Evolutionary conservation across 2,797 vertebrate genomes (phyloP), one percentile per base, ranked within the genome.

Genomic region (Esox masquinongy): DNA sequence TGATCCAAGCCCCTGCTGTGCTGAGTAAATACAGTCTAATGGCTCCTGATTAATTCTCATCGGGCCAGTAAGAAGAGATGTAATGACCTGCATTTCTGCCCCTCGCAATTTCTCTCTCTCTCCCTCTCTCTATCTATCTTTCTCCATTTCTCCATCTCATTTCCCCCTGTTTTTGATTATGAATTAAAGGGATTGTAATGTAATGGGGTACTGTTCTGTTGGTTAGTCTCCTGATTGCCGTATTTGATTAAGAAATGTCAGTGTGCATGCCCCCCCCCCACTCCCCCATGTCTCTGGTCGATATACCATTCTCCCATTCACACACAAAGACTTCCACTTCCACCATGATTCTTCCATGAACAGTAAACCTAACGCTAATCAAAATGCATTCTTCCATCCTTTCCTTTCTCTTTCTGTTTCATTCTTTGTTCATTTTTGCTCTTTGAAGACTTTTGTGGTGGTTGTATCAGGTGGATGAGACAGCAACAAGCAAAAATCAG

Each of bases 11-110:
- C 88, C 92, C 90, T 86, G 94, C 93, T 91, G 92, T 88, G 94
- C 94, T 94, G 90, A 97, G 96, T 98, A 99, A 99, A 96, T 97
- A 96, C 95, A 95, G 87, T 94, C 95, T 98, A 99, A 99, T 98
- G 96, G 96, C 96, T 95, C 96, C 97, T 98, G 97, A 99, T 98
- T 98, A 98, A 96, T 98, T 97, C 96, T 97, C 96, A 96, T 98
- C 94, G 95, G 95, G 93, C 92, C 92, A 95, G 96, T 94, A 94
- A 96, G 96, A 95, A 96, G 95, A 96, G 94, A 97, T 93, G 94
- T 97, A 97, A 97, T 97, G 96, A 96, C 96, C 96, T 94, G 94
- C 93, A 91, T 94, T 92, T 94, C 95, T 95, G 83, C 70, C 70
- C 34, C 34, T 72, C 53, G 34, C 34, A 36, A 72, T 36, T 61